Percentiles rank a stretch among this genome's conserved stretches.
phyloP scores from a whole-genome alignment of 2,113 vertebrate species.

The Seriola rivoliana region DNA sequence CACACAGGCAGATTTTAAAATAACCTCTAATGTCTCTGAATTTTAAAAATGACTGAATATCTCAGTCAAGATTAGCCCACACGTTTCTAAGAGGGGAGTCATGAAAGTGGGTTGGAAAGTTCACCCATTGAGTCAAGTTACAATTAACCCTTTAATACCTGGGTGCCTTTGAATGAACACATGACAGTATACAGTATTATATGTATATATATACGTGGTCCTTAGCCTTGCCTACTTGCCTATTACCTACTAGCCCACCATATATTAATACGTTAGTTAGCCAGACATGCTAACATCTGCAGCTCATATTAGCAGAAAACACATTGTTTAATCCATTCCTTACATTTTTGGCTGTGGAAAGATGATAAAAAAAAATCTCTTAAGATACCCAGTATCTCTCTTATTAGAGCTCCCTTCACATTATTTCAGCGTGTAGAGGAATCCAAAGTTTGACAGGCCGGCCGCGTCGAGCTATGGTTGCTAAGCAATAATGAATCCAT shows the following conservation, averaged over 20 bases:
- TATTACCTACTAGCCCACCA: neutral
- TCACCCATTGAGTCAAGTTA: conserved; percentile 50
- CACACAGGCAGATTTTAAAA: conserved; percentile 16
- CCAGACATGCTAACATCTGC: neutral
- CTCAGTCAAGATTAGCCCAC: conserved; percentile 53
- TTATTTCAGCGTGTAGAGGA: neutral
- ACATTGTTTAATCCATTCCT: neutral
- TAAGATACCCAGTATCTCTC: neutral
- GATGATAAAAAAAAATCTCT: neutral
- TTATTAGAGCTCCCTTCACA: neutral
- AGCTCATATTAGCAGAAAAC: neutral
- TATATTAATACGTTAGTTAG: neutral
- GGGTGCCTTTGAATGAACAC: neutral
- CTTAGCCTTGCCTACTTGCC: neutral
- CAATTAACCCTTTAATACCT: conserved; percentile 63
- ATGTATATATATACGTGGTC: no score
- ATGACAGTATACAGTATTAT: neutral
- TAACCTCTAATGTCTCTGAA: neutral
- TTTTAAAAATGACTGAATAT: conserved; percentile 44
- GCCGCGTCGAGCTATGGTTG: neutral
- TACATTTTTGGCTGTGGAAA: neutral
- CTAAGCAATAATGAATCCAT: neutral
- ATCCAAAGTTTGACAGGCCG: neutral
- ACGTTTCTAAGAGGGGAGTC: conserved; percentile 9
- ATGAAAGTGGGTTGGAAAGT: conserved; percentile 43